Conservation (phyloP, 2,113 vertebrate genomes). For the Carassius carassius region DNA sequence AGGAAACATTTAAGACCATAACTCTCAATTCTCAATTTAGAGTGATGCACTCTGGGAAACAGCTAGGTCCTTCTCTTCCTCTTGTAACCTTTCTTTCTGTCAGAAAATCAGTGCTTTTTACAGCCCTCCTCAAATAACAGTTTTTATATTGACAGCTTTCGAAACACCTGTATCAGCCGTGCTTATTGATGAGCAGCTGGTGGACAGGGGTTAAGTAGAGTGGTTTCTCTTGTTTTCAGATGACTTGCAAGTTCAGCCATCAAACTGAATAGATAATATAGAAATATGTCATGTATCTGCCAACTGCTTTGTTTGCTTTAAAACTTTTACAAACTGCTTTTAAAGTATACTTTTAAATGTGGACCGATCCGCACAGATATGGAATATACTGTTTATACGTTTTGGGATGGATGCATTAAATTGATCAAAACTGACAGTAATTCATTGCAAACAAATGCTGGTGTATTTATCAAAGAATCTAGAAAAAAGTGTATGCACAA, state of each 20-base stretch:
- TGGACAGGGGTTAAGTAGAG: background rate
- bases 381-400: background rate
- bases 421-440: background rate
- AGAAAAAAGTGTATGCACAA: background rate
- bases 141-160: slow-evolving; percentile 58
- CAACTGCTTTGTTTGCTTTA: background rate
- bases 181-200: background rate
- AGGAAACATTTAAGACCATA: slow-evolving; percentile 75
- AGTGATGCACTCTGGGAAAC: slow-evolving; percentile 69
- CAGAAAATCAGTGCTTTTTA: slow-evolving; percentile 28
- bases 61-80: slow-evolving; percentile 3
- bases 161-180: slow-evolving; percentile 45
- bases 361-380: background rate
- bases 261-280: slow-evolving; percentile 6
- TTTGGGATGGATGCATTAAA: background rate
- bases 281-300: background rate
- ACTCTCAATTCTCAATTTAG: slow-evolving; percentile 72
- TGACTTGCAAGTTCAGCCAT: background rate
- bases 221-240: background rate
- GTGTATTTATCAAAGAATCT: background rate
- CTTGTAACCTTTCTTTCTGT: slow-evolving; percentile 13
- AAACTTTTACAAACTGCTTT: background rate
- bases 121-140: slow-evolving; percentile 52
- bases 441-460: background rate
- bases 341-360: background rate